Conservation (phyloP, 2,888 invertebrate species). For the Scaptomyza polygonia region DNA sequence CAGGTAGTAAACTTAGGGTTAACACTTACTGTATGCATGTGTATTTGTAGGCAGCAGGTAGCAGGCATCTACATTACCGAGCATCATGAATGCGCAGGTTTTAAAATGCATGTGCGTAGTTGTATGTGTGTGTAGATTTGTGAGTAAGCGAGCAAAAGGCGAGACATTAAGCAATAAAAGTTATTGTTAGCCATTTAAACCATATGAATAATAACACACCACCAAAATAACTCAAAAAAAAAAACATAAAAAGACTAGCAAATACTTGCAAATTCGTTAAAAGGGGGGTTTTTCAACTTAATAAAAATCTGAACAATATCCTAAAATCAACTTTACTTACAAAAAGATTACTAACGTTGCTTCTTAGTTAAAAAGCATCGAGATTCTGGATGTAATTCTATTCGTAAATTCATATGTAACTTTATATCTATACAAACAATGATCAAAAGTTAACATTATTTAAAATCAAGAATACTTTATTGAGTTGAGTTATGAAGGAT, state of each 20-base stretch:
- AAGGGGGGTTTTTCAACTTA: background rate
- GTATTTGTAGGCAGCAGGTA: constrained; percentile 87
- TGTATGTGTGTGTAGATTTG: constrained; percentile 22
- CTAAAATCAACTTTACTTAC: constrained; percentile 2
- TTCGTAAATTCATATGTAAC: background rate
- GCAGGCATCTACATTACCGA: constrained; percentile 85
- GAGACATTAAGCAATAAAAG: constrained; percentile 69
- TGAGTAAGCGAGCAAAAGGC: constrained; percentile 36
- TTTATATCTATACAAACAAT: constrained; percentile 1
- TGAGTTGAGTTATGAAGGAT: too few relatives aligned
- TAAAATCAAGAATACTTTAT: background rate
- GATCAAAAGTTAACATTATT: background rate
- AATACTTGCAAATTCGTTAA: constrained; percentile 37
- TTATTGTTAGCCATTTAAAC: constrained; percentile 62
- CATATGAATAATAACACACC: constrained; percentile 33
- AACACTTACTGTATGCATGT: constrained; percentile 88
- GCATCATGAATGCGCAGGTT: constrained; percentile 66
- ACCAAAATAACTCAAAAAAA: constrained; percentile 29
- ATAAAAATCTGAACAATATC: background rate
- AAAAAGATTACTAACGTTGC: background rate
- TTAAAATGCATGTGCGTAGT: constrained; percentile 30
- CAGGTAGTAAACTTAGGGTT: constrained; percentile 10
- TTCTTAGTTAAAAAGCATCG: background rate
- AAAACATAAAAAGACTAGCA: background rate
- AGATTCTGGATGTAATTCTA: background rate